A percentile compares a stretch with the other conserved stretches of the same genome.
Evolutionary conservation across 2,113 vertebrate species (phyloP).

Genomic region (Paramisgurnus dabryanus): DNA sequence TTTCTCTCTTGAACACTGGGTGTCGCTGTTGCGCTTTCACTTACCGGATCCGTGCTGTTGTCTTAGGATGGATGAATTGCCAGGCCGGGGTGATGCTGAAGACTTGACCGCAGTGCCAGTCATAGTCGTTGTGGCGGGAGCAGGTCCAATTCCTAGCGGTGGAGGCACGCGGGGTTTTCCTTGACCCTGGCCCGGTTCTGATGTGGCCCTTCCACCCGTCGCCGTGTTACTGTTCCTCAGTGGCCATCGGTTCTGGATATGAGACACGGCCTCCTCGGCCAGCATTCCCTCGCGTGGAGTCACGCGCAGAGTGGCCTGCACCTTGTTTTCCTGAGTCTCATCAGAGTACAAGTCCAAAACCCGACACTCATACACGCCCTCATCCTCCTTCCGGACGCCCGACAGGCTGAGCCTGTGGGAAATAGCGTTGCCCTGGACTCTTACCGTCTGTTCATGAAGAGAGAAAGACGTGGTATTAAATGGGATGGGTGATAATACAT

Average conservation of each 20-base stretch:
- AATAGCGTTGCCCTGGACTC: constrained; percentile 93
- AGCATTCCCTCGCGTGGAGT: constrained; percentile 82
- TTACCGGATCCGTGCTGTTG: constrained; percentile 84
- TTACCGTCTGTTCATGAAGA: constrained; percentile 80
- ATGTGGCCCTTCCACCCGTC: constrained; percentile 67
- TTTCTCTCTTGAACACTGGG: constrained; percentile 47
- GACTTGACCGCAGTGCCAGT: constrained; percentile 71
- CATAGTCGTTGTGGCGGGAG: constrained; percentile 63
- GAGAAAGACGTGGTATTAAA: background rate
- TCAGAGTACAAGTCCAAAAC: constrained; percentile 90
- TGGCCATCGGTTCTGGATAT: constrained; percentile 86
- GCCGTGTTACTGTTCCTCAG: constrained; percentile 74
- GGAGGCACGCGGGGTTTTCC: constrained; percentile 68
- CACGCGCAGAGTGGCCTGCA: constrained; percentile 83
- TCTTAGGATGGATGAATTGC: constrained; percentile 77
- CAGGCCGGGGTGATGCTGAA: constrained; percentile 76
- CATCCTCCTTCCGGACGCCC: constrained; percentile 84
- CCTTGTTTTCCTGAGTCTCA: constrained; percentile 86
- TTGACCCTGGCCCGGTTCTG: constrained; percentile 64
- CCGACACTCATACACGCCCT: constrained; percentile 91
- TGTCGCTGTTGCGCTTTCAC: constrained; percentile 67
- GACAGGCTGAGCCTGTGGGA: constrained; percentile 90
- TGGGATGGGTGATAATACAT: background rate
- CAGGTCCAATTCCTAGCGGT: constrained; percentile 60
- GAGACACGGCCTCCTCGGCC: constrained; percentile 90